Evolutionary conservation across 2,113 vertebrate species (phyloP).

Genomic region (Equus przewalskii): DNA sequence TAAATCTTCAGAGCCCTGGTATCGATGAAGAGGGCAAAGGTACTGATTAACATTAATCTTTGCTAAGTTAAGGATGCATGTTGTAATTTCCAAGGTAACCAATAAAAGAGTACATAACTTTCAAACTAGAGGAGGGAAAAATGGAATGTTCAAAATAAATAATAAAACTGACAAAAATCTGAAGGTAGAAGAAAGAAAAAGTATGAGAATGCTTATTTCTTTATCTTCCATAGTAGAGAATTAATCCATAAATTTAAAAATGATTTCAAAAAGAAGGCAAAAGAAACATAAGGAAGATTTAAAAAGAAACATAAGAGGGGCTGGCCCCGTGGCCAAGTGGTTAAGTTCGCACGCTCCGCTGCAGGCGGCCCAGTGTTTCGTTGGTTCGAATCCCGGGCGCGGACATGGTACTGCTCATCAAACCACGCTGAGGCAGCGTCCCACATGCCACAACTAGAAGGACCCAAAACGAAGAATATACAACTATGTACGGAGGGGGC

Average conservation of each 20-base stretch:
- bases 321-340: no score
- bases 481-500: no score
- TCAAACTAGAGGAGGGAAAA: conserved; percentile 28
- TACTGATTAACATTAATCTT: conserved; percentile 5
- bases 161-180: not conserved
- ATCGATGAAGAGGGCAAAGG: not conserved
- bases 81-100: not conserved
- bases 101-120: not conserved
- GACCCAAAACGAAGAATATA: no score
- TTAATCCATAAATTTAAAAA: not conserved
- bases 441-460: no score
- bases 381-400: no score
- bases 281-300: conserved; percentile 20
- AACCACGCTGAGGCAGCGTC: no score
- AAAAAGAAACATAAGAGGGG: not conserved
- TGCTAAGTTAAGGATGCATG: not conserved
- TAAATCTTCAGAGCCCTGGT: not conserved
- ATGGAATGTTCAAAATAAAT: conserved; percentile 5
- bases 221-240: not conserved
- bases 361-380: no score
- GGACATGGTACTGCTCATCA: no score
- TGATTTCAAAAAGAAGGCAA: not conserved
- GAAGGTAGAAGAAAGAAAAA: not conserved
- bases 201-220: not conserved
- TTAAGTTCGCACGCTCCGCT: no score